phyloP scores from a whole-genome alignment of 2,797 vertebrate species.

The Acrocephalus scirpaceus region DNA sequence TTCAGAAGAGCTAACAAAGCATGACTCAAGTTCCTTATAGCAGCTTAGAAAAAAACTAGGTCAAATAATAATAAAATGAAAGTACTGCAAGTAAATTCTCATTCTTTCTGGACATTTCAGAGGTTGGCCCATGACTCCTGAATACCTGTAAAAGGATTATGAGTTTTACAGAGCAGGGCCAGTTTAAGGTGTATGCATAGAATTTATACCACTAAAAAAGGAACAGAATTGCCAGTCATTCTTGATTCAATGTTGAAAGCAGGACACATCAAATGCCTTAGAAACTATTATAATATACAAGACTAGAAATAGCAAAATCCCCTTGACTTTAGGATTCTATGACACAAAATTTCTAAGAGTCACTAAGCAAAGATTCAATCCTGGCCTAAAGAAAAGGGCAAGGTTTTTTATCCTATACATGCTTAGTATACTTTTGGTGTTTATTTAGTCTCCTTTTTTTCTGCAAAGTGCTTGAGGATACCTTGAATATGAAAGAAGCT shows the following conservation, averaged over 20 bases:
- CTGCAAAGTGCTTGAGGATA: constrained; percentile 11
- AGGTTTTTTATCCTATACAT: not conserved
- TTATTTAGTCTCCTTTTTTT: not conserved
- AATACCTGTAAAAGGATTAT: not conserved
- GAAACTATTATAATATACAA: not conserved
- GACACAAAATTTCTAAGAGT: not conserved
- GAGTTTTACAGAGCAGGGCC: not conserved
- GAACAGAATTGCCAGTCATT: not conserved
- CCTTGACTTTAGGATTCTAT: not conserved
- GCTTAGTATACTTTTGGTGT: not conserved
- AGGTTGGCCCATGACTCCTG: not conserved
- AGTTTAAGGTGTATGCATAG: not conserved
- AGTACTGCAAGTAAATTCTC: not conserved
- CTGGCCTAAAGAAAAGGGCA: not conserved
- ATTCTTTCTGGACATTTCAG: not conserved
- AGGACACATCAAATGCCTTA: not conserved
- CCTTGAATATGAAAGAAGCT: constrained; percentile 59
- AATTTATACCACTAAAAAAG: not conserved
- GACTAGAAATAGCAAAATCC: not conserved
- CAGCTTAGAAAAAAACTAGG: not conserved
- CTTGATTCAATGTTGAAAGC: not conserved
- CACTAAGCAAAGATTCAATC: not conserved
- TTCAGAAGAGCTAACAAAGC: not conserved
- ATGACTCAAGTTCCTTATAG: not conserved
- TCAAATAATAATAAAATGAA: not conserved